These are phyloP conservation scores for Tethea ocularis DNA, from an alignment of 2,888 invertebrate species.

Conservation along the genomic window DNA sequence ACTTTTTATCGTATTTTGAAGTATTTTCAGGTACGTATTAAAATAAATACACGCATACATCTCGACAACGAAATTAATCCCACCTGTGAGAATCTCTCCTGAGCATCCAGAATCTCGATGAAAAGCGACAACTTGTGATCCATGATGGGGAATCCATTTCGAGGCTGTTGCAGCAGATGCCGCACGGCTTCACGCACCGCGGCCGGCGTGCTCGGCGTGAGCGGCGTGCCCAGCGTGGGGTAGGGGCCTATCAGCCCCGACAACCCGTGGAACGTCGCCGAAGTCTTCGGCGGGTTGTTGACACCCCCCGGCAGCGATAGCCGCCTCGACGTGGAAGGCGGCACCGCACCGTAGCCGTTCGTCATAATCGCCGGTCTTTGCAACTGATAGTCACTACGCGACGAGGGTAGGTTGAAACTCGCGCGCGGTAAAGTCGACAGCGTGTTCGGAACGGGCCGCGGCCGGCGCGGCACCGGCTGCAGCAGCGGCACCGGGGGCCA, in stretches of 20 bases:
- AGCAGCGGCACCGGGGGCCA: constrained; percentile 78
- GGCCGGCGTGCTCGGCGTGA: constrained; percentile 83
- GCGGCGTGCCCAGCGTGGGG: constrained; percentile 62
- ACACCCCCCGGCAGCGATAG: constrained; percentile 83
- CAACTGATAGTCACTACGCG: constrained; percentile 85
- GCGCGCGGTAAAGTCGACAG: constrained; percentile 74
- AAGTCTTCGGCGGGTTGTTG: constrained; percentile 81
- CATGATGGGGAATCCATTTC: constrained; percentile 90
- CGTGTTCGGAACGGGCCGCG: constrained; percentile 69
- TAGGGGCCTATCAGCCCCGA: constrained; percentile 61
- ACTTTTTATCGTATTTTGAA: not conserved
- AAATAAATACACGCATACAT: not conserved
- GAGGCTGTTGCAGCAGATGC: constrained; percentile 86
- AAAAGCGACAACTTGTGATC: constrained; percentile 91
- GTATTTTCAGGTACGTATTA: not conserved
- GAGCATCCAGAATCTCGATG: constrained; percentile 92
- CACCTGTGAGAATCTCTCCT: constrained; percentile 92
- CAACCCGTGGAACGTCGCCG: constrained; percentile 86
- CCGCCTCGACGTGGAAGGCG: constrained; percentile 78
- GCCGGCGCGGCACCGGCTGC: constrained; percentile 82
- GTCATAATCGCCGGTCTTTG: constrained; percentile 81
- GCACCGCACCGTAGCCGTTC: constrained; percentile 78
- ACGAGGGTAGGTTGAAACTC: constrained; percentile 82
- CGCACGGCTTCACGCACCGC: constrained; percentile 88
- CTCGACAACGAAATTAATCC: constrained; percentile 17